These are phyloP conservation scores for Troides aeacus DNA, from an alignment of 2,888 invertebrate genomes.

Conservation along the genomic window DNA sequence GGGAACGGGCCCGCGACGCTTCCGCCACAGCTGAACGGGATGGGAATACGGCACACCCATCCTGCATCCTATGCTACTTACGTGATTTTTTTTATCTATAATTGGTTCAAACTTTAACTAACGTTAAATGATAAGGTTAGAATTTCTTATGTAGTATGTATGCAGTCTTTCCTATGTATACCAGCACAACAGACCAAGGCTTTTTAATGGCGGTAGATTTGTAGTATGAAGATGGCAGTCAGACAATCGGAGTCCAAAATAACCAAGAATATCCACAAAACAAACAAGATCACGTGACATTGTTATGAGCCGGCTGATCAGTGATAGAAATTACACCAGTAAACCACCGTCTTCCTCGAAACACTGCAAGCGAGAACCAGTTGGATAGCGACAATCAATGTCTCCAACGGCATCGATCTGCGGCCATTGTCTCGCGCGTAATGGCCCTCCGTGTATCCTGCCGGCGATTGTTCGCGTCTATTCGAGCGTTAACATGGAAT, in stretches of 20 bases:
- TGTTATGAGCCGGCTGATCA: background rate
- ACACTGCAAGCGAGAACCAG: background rate
- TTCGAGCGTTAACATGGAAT: constrained; percentile 41
- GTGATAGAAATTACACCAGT: background rate
- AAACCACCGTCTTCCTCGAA: background rate
- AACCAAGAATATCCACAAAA: no score
- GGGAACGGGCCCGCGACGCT: background rate
- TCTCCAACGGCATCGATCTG: constrained; percentile 24
- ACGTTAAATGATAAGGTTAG: no score
- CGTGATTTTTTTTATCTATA: no score
- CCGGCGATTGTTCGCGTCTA: constrained; percentile 36
- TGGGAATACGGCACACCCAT: background rate
- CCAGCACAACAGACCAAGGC: no score
- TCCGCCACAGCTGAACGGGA: background rate
- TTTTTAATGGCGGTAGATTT: no score
- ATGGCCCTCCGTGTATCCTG: constrained; percentile 35
- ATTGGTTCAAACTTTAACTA: no score
- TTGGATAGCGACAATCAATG: constrained; percentile 20
- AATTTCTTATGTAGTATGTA: no score
- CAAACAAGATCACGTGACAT: no score
- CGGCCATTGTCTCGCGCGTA: constrained; percentile 33
- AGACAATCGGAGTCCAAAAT: no score
- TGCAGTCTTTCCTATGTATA: no score
- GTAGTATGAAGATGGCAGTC: no score
- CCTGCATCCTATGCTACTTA: background rate